Conservation (phyloP, 2,797 vertebrate species). For the Petrocephalus sullivani region DNA sequence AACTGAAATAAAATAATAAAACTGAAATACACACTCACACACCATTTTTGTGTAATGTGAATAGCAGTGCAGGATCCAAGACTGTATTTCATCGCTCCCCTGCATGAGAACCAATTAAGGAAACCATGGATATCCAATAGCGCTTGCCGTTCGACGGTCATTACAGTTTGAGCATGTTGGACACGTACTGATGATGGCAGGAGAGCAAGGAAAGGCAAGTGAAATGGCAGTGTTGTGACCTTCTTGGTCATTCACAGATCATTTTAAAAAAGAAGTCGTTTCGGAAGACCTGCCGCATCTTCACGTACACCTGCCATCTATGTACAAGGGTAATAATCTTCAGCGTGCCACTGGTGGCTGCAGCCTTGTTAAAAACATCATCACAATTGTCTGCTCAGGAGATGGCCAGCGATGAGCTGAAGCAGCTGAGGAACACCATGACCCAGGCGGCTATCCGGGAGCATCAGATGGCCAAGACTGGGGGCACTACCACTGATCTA, state of each 20-base stretch:
- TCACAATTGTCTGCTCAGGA: conserved; percentile 63
- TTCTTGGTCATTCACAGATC: background rate
- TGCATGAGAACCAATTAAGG: background rate
- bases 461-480: conserved; percentile 97
- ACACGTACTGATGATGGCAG: background rate
- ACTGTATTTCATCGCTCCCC: background rate
- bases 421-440: conserved; percentile 81
- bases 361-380: background rate
- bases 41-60: background rate
- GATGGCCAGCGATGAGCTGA: conserved; percentile 96
- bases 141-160: background rate
- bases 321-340: background rate
- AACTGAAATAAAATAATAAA: too few relatives aligned
- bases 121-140: background rate
- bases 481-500: conserved; percentile 85
- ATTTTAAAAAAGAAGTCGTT: background rate
- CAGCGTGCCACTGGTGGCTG: background rate
- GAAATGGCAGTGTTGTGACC: background rate
- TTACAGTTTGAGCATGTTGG: background rate
- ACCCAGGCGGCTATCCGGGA: conserved; percentile 96
- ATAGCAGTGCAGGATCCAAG: background rate
- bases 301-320: background rate
- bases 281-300: background rate
- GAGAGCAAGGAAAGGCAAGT: background rate
- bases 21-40: too few relatives aligned